Conservation (phyloP, 1,140 invertebrate genomes). For the Armadillidium nasatum region DNA sequence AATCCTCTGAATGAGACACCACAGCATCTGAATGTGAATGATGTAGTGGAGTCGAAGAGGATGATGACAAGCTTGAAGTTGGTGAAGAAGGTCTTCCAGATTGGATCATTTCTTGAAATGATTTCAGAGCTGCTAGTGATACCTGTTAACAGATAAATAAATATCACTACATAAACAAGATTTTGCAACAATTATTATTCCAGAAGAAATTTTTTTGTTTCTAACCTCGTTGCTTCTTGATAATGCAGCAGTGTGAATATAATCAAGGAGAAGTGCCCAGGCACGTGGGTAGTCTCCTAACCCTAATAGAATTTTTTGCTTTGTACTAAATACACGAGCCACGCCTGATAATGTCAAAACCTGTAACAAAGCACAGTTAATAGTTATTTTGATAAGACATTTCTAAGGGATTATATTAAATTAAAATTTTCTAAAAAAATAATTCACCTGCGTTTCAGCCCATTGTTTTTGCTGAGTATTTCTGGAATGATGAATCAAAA, state of each 20-base stretch:
- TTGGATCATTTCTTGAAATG: slow-evolving; percentile 88
- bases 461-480: slow-evolving; percentile 99
- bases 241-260: slow-evolving; percentile 85
- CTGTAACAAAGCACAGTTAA: slow-evolving; percentile 45
- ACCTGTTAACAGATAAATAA: slow-evolving; percentile 55
- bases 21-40: not conserved
- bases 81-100: slow-evolving; percentile 45
- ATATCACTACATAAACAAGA: not conserved
- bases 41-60: slow-evolving; percentile 11
- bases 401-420: too few relatives aligned
- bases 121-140: slow-evolving; percentile 89
- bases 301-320: slow-evolving; percentile 74
- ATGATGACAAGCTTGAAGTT: slow-evolving; percentile 9
- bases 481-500: slow-evolving; percentile 95
- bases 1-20: slow-evolving; percentile 30
- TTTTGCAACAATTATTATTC: too few relatives aligned
- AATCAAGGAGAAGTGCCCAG: slow-evolving; percentile 86
- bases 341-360: slow-evolving; percentile 70
- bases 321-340: slow-evolving; percentile 79
- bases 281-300: slow-evolving; percentile 86
- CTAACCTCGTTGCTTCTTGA: slow-evolving; percentile 84
- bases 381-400: too few relatives aligned
- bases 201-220: not conserved
- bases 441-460: slow-evolving; percentile 87
- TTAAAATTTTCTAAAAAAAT: not conserved